phyloP scores from a whole-genome alignment of 2,797 vertebrate species.

The Phoxinus dragarum region DNA sequence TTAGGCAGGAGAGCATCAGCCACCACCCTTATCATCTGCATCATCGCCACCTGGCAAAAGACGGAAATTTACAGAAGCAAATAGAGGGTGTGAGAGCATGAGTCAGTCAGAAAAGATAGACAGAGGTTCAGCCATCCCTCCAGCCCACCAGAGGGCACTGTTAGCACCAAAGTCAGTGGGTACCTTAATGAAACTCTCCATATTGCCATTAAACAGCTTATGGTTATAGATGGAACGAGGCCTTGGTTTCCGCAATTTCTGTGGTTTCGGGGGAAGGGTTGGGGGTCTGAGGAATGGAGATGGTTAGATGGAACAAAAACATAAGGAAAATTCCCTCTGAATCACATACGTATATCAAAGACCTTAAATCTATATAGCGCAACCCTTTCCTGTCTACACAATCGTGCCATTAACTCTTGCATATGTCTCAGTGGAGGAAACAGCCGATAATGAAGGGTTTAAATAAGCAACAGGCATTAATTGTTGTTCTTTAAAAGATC shows the following conservation, averaged over 20 bases:
- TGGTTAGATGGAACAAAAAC: constrained; percentile 66
- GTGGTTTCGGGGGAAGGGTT: constrained; percentile 98
- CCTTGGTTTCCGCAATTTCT: constrained; percentile 99
- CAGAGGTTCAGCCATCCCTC: constrained; percentile 76
- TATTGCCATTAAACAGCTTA: constrained; percentile 99
- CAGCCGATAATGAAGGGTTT: constrained; percentile 41
- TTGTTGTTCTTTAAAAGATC: constrained; percentile 18
- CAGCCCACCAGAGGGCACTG: constrained; percentile 74
- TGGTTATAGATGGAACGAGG: constrained; percentile 98
- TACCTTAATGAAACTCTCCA: constrained; percentile 99
- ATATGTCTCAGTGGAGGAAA: constrained; percentile 29
- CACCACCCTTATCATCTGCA: constrained; percentile 59
- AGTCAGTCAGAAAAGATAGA: constrained; percentile 61
- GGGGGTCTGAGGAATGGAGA: constrained; percentile 92
- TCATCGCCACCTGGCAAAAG: constrained; percentile 63
- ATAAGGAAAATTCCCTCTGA: constrained; percentile 54
- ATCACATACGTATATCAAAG: constrained; percentile 40
- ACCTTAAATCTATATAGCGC: constrained; percentile 2
- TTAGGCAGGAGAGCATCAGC: constrained; percentile 4
- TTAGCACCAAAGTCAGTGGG: constrained; percentile 67
- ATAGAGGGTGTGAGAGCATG: constrained; percentile 63
- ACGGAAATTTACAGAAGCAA: constrained; percentile 66
- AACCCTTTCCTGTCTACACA: not conserved
- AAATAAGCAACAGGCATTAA: constrained; percentile 23
- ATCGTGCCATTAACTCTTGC: not conserved